Evolutionary conservation across 2,797 vertebrate species (phyloP).

Genomic region (Enteromius afrohamiltoni): DNA sequence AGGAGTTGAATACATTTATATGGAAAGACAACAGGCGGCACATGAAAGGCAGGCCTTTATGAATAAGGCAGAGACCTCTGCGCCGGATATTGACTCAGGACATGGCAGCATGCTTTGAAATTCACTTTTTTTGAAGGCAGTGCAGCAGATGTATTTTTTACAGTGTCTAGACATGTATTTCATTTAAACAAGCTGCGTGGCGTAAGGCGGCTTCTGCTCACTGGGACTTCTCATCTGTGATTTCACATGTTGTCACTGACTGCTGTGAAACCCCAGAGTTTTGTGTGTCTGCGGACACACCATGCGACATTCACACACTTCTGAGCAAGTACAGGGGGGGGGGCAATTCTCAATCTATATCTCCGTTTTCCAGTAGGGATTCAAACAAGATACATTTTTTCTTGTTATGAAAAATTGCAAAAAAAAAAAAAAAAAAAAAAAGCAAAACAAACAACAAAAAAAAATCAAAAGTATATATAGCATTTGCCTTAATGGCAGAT

Average conservation of each 20-base stretch:
- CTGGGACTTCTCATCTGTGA: slow-evolving; percentile 43
- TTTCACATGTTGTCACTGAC: slow-evolving; percentile 43
- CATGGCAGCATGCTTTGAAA: slow-evolving; percentile 82
- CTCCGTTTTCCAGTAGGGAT: slow-evolving; percentile 7
- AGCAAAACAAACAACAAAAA: no score
- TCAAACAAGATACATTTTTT: not conserved
- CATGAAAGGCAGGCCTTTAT: slow-evolving; percentile 82
- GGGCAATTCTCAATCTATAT: not conserved
- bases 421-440: not conserved
- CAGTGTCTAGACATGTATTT: slow-evolving; percentile 81
- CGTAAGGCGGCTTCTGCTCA: slow-evolving; percentile 33
- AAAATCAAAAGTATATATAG: no score
- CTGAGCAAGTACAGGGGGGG: not conserved
- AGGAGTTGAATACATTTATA: slow-evolving; percentile 76
- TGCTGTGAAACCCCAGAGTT: not conserved
- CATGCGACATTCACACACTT: not conserved
- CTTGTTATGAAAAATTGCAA: not conserved
- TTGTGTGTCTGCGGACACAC: slow-evolving; percentile 8
- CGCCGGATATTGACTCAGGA: slow-evolving; percentile 83
- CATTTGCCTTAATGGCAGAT: not conserved
- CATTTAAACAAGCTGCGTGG: slow-evolving; percentile 74
- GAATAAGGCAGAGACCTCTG: slow-evolving; percentile 80
- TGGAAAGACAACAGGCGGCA: slow-evolving; percentile 81
- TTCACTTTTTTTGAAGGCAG: slow-evolving; percentile 79
- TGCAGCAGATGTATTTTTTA: slow-evolving; percentile 82